Conservation (phyloP, 1,140 invertebrate genomes). For the Danaus plexippus region DNA sequence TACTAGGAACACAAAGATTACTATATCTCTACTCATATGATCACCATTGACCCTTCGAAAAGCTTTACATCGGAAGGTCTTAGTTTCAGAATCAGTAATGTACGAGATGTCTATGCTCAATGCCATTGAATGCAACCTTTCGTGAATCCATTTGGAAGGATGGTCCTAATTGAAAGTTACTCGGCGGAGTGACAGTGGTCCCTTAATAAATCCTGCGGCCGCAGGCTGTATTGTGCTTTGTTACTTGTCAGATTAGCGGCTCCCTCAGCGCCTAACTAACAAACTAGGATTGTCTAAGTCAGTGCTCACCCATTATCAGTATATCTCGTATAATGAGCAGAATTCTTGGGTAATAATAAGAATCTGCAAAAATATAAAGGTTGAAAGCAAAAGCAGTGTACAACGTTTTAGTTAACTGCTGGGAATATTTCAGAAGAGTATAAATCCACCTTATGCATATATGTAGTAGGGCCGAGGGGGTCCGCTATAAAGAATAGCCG, state of each 20-base stretch:
- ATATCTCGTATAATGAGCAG: constrained; percentile 22
- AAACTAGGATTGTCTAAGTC: constrained; percentile 46
- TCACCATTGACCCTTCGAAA: constrained; percentile 5
- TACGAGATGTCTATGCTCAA: not conserved
- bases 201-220: constrained; percentile 48
- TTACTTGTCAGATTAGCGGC: constrained; percentile 60
- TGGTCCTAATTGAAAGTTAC: constrained; percentile 58
- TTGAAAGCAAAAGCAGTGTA: no score
- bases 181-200: constrained; percentile 49
- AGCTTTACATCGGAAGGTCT: not conserved
- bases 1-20: not conserved
- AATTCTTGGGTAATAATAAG: constrained; percentile 11
- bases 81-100: constrained; percentile 7
- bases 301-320: constrained; percentile 28
- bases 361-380: not conserved
- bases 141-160: constrained; percentile 23
- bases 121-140: constrained; percentile 17
- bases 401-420: no score
- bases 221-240: constrained; percentile 45
- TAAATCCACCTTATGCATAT: no score
- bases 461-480: no score
- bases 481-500: no score
- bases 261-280: constrained; percentile 48
- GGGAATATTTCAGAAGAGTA: no score
- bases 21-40: not conserved